A percentile compares a stretch with the other conserved stretches of the same genome.
These are phyloP conservation scores for Harpalus rufipes DNA, from an alignment of 2,888 invertebrate species.

Conservation along the genomic window DNA sequence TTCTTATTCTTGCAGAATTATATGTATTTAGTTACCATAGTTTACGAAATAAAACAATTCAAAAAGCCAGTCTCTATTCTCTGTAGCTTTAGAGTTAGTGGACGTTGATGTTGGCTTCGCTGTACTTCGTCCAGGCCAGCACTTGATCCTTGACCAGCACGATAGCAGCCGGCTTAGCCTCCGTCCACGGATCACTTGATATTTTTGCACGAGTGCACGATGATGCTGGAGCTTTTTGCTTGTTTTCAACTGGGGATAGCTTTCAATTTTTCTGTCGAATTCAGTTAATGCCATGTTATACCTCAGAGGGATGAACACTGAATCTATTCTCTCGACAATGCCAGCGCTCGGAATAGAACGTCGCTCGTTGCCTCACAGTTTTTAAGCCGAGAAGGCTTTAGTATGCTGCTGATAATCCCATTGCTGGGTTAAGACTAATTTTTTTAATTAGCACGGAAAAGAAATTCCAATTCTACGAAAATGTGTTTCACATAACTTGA, in stretches of 20 bases:
- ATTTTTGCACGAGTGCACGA: constrained; percentile 53
- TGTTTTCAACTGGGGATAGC: constrained; percentile 49
- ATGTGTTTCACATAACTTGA: too few relatives aligned
- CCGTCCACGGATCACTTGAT: constrained; percentile 48
- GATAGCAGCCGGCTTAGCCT: constrained; percentile 32
- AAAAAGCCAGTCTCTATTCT: too few relatives aligned
- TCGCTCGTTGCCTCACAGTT: constrained; percentile 1
- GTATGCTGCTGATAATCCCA: constrained; percentile 13
- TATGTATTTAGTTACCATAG: too few relatives aligned
- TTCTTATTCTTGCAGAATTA: too few relatives aligned
- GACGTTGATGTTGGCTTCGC: too few relatives aligned
- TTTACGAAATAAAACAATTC: too few relatives aligned
- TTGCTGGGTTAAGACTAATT: not conserved
- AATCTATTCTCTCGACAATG: constrained; percentile 17
- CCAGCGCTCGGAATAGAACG: not conserved
- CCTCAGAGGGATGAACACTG: constrained; percentile 33
- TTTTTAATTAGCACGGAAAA: too few relatives aligned
- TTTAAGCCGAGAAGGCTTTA: constrained; percentile 39
- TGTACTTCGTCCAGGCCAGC: not conserved
- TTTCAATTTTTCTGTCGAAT: constrained; percentile 55
- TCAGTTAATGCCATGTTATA: constrained; percentile 48
- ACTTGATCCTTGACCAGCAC: constrained; percentile 50
- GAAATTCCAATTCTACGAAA: too few relatives aligned
- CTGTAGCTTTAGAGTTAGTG: too few relatives aligned
- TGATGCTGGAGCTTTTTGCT: constrained; percentile 50